Evolutionary conservation across 2,888 invertebrate species (phyloP), one percentile per base, ranked within the genome.

Genomic region (Aphidius colemani): DNA sequence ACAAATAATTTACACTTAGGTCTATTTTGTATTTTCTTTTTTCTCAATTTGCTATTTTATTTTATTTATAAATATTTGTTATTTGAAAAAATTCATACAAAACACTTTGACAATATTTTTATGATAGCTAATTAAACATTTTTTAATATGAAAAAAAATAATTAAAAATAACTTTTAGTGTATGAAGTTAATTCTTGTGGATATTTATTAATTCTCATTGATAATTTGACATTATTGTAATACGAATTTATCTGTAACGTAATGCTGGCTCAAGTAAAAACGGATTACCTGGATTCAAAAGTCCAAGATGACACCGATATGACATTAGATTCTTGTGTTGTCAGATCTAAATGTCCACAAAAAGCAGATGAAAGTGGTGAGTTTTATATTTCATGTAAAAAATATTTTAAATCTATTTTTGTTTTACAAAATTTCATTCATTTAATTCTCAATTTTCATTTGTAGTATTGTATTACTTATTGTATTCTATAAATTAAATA

Each of bases 191-290:
- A 30, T 30, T 30, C 5, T 30, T 30, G 30, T 5, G 5, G 30
- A 30, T 30, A 30, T 7, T 50, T 18, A 46, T 50, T 3, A 50
- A 1, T 30, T 18, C 8, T 7, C 3, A 10, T 50, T 50, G 50
- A 50, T 1, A 7, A 39, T 30, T n/a, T n/a, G 40, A 10, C 8
- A 9, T 9, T n/a, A 51, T n/a, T 51, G 2, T 39, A 39, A 39
- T 39, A 51, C 40, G 30, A 30, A 51, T 50, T 30, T 39, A 51
- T 51, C 9, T 30, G 40, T 51, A 40, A 58, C 41, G 49, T 43
- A 2, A 79, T 78, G 79, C 57, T 77, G 64, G 68, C 72, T 43
- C 68, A 75, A 66, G 69, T 73, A 61, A 71, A 72, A 46, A n/a
- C 66, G 13, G 74, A 76, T 41, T 73, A 73, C 61, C 46, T 74